Conservation (phyloP, 2,797 vertebrate genomes). For the Onychomys leucogaster region DNA sequence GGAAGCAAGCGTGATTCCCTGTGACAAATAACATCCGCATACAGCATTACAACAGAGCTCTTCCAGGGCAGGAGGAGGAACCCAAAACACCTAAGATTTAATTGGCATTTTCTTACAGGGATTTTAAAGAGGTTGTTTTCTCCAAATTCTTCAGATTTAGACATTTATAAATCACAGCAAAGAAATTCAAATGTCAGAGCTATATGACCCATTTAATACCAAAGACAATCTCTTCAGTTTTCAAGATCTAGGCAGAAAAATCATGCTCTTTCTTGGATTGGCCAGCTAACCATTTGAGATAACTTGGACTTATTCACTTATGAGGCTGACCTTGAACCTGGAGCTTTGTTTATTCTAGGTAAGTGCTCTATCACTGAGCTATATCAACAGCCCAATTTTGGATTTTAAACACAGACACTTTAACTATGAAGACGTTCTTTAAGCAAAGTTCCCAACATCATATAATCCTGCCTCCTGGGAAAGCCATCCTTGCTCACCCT, state of each 20-base stretch:
- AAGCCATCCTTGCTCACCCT: background rate
- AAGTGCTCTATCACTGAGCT: background rate
- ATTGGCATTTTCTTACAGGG: slow-evolving; percentile 2
- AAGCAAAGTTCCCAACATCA: slow-evolving; percentile 25
- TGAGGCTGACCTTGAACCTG: background rate
- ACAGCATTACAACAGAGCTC: background rate
- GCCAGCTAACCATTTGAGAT: slow-evolving; percentile 2
- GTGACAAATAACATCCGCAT: background rate
- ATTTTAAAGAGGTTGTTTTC: slow-evolving; percentile 20
- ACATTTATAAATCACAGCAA: background rate
- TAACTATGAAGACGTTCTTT: background rate
- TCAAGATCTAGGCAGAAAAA: slow-evolving; percentile 36
- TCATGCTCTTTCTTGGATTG: background rate
- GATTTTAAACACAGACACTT: slow-evolving; percentile 5
- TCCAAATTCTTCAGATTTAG: background rate
- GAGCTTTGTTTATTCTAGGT: background rate
- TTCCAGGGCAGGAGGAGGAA: background rate
- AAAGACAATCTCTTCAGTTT: slow-evolving; percentile 25
- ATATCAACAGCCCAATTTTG: background rate
- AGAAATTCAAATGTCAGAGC: slow-evolving; percentile 31
- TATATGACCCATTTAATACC: background rate
- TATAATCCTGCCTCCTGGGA: background rate
- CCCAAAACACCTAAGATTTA: slow-evolving; percentile 5
- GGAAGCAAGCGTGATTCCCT: slow-evolving; percentile 96
- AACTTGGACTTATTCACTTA: background rate